phyloP scores from a whole-genome alignment of 2,113 vertebrate genomes.

The Dermatemys mawii region DNA sequence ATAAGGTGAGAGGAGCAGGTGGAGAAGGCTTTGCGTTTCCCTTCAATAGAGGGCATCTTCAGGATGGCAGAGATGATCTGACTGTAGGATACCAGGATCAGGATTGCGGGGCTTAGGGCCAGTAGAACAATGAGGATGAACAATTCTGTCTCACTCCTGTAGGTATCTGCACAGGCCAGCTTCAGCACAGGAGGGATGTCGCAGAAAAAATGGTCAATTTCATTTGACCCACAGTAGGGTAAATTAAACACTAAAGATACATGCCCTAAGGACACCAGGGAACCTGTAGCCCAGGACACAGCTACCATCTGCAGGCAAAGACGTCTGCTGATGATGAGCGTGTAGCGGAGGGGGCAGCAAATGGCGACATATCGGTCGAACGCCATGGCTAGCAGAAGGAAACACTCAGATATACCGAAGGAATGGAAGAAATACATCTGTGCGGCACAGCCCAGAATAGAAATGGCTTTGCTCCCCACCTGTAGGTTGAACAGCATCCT shows the following conservation, averaged over 20 bases:
- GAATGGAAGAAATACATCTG: neutral
- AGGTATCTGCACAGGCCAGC: conserved; percentile 48
- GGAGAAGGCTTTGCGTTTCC: conserved; percentile 34
- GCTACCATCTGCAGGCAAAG: neutral
- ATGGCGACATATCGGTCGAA: neutral
- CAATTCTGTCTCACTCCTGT: conserved; percentile 38
- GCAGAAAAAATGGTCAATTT: conserved; percentile 49
- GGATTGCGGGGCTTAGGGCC: conserved; percentile 25
- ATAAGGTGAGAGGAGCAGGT: conserved; percentile 20
- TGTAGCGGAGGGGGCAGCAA: neutral
- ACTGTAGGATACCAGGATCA: conserved; percentile 36
- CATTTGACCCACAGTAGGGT: conserved; percentile 28
- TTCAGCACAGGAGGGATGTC: conserved; percentile 51
- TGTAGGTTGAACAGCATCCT: neutral
- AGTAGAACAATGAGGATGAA: conserved; percentile 49
- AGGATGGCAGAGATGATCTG: neutral
- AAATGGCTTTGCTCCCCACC: neutral
- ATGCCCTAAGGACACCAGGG: conserved; percentile 54
- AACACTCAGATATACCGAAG: neutral
- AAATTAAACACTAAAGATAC: conserved; percentile 24
- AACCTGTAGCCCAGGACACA: conserved; percentile 47
- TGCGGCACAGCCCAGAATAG: neutral
- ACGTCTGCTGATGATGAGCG: neutral
- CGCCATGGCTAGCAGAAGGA: neutral
- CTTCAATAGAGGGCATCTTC: neutral